A percentile compares a stretch with the other conserved stretches of the same genome.
Conservation (phyloP, 2,888 invertebrate species). For the Pandemis heparana region DNA sequence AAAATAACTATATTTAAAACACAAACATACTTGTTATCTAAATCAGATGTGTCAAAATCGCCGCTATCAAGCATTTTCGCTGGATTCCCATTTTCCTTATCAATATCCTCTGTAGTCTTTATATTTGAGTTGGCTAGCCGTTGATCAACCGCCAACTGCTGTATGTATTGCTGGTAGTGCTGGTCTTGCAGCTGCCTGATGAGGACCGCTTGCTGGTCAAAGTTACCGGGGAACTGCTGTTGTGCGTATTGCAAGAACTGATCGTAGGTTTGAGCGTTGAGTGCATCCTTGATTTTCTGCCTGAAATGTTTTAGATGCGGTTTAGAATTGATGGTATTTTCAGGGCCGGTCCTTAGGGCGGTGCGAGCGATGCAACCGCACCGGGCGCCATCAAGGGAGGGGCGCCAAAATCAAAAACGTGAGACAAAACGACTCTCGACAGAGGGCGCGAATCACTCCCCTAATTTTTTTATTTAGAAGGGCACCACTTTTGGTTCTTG, state of each 20-base stretch:
- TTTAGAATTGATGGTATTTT: not conserved
- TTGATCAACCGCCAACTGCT: slow-evolving; percentile 90
- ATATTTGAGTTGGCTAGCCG: slow-evolving; percentile 72
- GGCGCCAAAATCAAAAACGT: too few relatives aligned
- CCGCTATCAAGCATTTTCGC: slow-evolving; percentile 62
- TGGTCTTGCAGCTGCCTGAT: slow-evolving; percentile 98
- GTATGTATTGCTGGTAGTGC: slow-evolving; percentile 99
- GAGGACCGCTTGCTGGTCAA: slow-evolving; percentile 96
- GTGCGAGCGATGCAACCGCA: not conserved
- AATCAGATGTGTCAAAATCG: slow-evolving; percentile 66
- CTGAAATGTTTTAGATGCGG: slow-evolving; percentile 64
- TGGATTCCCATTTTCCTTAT: slow-evolving; percentile 54
- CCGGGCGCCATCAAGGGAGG: too few relatives aligned
- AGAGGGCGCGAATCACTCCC: too few relatives aligned
- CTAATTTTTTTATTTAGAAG: too few relatives aligned
- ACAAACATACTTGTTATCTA: slow-evolving; percentile 70
- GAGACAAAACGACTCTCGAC: too few relatives aligned
- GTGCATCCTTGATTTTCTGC: slow-evolving; percentile 96
- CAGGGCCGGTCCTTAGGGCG: not conserved
- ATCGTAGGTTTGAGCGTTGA: slow-evolving; percentile 96
- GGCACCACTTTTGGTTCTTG: too few relatives aligned
- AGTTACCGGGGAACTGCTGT: slow-evolving; percentile 95
- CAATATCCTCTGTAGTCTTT: slow-evolving; percentile 56
- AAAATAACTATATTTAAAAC: too few relatives aligned
- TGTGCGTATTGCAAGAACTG: slow-evolving; percentile 97